phyloP scores from a whole-genome alignment of 2,113 vertebrate genomes.

The Daubentonia madagascariensis region DNA sequence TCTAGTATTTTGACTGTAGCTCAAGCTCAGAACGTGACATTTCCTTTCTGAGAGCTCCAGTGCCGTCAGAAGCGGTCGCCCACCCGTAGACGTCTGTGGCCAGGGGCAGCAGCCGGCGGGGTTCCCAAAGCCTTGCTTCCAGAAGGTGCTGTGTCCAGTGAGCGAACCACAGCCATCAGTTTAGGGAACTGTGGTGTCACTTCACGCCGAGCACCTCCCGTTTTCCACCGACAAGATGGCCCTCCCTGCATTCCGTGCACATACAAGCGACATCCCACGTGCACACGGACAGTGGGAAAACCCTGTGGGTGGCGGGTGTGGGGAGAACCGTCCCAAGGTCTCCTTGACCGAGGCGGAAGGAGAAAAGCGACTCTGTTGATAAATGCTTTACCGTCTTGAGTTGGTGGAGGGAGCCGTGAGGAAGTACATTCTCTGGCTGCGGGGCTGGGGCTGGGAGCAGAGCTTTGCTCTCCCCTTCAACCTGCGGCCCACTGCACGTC shows the following conservation, averaged over 20 bases:
- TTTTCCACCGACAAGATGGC: neutral
- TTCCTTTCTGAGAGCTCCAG: neutral
- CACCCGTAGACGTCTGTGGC: neutral
- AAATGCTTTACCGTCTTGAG: neutral
- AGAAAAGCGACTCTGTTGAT: neutral
- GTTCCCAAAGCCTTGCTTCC: neutral
- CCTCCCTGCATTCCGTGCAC: neutral
- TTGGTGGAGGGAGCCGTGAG: neutral
- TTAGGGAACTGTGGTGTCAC: neutral
- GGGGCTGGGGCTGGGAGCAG: neutral
- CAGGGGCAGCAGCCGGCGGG: neutral
- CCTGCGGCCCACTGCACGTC: neutral
- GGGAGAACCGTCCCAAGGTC: neutral
- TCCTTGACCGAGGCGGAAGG: neutral
- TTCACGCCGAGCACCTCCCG: neutral
- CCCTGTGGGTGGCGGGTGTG: neutral
- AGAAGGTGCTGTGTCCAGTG: rapidly evolving
- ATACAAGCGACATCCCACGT: rapidly evolving
- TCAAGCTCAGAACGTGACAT: neutral
- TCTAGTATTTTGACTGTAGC: neutral
- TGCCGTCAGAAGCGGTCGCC: neutral
- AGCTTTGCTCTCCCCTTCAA: neutral
- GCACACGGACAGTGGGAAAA: neutral
- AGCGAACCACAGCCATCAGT: neutral
- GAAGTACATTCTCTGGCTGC: neutral